These are phyloP conservation scores for Nysson spinosus DNA, from an alignment of 2,888 invertebrate genomes.

Conservation along the genomic window DNA sequence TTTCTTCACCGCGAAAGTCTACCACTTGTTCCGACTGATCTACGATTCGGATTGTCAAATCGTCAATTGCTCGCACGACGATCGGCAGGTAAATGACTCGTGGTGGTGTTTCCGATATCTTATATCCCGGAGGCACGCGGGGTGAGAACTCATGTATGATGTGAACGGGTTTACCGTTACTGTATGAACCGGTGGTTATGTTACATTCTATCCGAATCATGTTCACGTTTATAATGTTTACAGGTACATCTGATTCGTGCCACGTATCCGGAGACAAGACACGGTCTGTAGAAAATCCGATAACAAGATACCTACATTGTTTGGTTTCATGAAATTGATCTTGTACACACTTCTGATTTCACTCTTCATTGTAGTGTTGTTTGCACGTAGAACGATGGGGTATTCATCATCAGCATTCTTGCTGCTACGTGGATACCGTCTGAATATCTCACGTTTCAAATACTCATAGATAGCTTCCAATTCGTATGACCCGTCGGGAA, in stretches of 20 bases:
- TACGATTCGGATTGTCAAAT: no score
- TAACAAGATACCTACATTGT: not conserved
- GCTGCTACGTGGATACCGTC: no score
- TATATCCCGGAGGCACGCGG: no score
- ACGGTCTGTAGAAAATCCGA: not conserved
- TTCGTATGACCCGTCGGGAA: no score
- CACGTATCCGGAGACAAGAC: not conserved
- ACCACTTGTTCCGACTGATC: no score
- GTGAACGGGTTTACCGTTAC: no score
- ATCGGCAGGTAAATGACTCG: not conserved
- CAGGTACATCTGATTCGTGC: not conserved
- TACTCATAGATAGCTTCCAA: no score
- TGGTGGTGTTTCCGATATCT: not conserved
- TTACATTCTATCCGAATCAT: no score
- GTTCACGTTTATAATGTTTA: no score
- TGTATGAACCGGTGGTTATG: no score
- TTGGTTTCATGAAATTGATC: not conserved
- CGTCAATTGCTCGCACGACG: not conserved
- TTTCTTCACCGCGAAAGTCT: not conserved
- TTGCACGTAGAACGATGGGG: not conserved
- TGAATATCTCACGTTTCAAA: no score
- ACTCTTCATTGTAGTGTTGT: conserved; percentile 4
- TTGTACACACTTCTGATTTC: conserved; percentile 5
- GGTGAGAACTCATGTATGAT: no score
- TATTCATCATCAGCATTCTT: not conserved